phyloP scores from a whole-genome alignment of 1,140 invertebrate species.

The Panonychus citri region DNA sequence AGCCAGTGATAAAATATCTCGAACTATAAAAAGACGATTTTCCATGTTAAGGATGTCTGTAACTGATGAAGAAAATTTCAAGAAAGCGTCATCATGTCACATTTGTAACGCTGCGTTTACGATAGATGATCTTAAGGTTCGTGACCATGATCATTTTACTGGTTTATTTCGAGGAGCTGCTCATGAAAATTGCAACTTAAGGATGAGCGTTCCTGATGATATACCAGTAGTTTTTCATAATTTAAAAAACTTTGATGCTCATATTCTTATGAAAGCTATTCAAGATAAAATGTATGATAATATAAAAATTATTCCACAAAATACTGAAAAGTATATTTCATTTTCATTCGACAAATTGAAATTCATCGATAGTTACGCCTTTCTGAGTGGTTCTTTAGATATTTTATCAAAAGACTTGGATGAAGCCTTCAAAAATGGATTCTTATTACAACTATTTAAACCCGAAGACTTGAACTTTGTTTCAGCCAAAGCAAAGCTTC shows the following conservation, averaged over 20 bases:
- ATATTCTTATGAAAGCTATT: not conserved
- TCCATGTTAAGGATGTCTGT: too few species aligned
- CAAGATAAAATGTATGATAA: conserved; percentile 3
- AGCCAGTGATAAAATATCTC: not conserved
- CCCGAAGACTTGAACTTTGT: conserved; percentile 11
- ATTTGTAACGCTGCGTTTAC: not conserved
- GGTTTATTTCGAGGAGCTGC: not conserved
- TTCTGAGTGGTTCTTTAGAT: not conserved
- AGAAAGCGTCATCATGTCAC: not conserved
- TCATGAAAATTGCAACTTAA: not conserved
- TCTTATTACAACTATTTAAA: conserved; percentile 2
- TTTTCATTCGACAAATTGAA: not conserved
- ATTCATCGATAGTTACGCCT: not conserved
- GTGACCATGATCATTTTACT: not conserved
- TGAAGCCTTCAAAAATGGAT: not conserved
- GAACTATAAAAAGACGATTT: not conserved
- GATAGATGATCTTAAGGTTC: not conserved
- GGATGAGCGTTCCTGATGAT: not conserved
- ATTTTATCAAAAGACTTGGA: not conserved
- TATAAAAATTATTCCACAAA: not conserved
- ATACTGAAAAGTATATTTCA: not conserved
- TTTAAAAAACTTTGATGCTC: not conserved
- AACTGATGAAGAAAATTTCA: not conserved
- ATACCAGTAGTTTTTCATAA: not conserved
- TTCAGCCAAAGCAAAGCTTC: not conserved